Evolutionary conservation across 2,113 vertebrate genomes (phyloP).

Genomic region (Rhipidura dahli): DNA sequence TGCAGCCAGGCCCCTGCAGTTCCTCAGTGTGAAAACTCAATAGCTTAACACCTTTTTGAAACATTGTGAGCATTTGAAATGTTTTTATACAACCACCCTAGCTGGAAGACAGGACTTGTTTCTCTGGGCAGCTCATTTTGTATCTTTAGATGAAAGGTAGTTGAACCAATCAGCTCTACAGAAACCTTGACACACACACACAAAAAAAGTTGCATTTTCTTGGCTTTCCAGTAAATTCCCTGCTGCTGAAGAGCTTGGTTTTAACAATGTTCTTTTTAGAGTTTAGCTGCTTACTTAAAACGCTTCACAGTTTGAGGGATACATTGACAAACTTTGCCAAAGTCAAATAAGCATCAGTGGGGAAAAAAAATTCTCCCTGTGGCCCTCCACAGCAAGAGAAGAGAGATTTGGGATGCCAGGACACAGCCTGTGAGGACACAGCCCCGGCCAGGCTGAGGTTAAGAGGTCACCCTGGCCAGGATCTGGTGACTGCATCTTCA

Average conservation of each 20-base stretch:
- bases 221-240: not conserved
- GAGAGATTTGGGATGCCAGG: not conserved
- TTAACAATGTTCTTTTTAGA: not conserved
- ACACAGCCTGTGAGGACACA: not conserved
- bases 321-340: not conserved
- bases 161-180: not conserved
- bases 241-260: not conserved
- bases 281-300: not conserved
- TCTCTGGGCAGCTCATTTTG: slow-evolving; percentile 10
- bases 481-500: not conserved
- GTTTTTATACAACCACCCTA: not conserved
- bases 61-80: not conserved
- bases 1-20: not conserved
- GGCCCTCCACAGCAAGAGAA: not conserved
- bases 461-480: not conserved
- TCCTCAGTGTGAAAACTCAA: not conserved
- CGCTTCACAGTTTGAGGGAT: not conserved
- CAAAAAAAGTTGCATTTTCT: not conserved
- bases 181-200: not conserved
- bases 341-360: not conserved
- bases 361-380: not conserved
- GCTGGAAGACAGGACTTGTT: not conserved
- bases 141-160: not conserved
- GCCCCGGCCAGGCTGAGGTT: not conserved
- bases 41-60: not conserved